Evolutionary conservation across 2,888 invertebrate genomes (phyloP).

Genomic region (Schizotus pectinicornis): DNA sequence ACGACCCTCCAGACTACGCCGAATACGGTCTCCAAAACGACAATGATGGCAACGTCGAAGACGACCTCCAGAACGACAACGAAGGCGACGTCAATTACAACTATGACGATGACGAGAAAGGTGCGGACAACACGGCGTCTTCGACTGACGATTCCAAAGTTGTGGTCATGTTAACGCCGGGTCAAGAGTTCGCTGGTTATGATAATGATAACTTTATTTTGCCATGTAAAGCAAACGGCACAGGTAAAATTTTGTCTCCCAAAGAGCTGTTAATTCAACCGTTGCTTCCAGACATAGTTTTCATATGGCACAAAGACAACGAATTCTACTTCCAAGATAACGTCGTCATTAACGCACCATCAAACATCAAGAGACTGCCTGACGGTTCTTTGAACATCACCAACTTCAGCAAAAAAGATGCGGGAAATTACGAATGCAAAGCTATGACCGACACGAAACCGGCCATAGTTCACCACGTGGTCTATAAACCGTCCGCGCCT

Average conservation of each 20-base stretch:
- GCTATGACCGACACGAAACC: conserved; percentile 28
- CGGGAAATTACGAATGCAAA: conserved; percentile 16
- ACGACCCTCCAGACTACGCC: conserved; percentile 31
- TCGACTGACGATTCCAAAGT: background rate
- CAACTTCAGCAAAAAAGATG: conserved; percentile 8
- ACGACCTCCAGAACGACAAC: conserved; percentile 38
- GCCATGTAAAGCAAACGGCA: conserved; percentile 27
- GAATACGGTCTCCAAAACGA: conserved; percentile 42
- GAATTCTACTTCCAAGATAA: conserved; percentile 10
- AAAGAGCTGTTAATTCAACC: background rate
- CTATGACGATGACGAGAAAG: background rate
- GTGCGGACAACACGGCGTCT: background rate
- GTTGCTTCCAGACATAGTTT: background rate
- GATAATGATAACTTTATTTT: conserved; percentile 1
- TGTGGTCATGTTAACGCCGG: conserved; percentile 1
- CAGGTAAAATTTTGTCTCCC: background rate
- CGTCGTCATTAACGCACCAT: background rate
- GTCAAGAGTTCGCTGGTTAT: background rate
- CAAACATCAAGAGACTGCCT: background rate
- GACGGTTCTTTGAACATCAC: background rate
- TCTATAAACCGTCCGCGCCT: conserved; percentile 40
- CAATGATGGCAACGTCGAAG: conserved; percentile 41
- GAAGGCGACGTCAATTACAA: conserved; percentile 6
- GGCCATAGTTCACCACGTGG: conserved; percentile 40
- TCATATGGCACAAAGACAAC: conserved; percentile 27